Evolutionary conservation across 2,113 vertebrate species (phyloP), one percentile per base, ranked within the genome.

Genomic region (Galemys pyrenaicus): DNA sequence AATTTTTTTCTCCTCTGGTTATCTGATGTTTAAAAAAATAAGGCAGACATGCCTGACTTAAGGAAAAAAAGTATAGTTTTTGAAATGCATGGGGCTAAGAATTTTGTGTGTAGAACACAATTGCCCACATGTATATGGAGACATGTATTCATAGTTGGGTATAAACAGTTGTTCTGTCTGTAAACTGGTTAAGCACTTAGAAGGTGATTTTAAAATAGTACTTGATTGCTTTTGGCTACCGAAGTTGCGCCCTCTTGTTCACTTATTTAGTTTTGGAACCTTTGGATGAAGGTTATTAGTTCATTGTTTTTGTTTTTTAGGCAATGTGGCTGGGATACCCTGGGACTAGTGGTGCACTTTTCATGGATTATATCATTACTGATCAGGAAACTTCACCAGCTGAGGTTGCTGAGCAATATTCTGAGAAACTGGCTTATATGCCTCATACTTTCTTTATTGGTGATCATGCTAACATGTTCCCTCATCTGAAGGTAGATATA

Each of bases 381-480:
- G 99, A 99, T 97, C 99, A 99, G 97, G 99, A 99, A 98, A 99
- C 99, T 0, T 99, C 99, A 5, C 99, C 99, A n/a, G 60, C 98
- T 15, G 99, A 99, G 87, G 98, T 99, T 74, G 99, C 99, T 80
- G 99, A 99, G 94, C 99, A 99, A 87, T 99, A 99, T 97, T 99
- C 99, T 17, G 99, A 99, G 97, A 99, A 99, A 97, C 96, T 99
- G 95, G 99, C 99, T 90, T 99, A 99, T 97, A 99, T 99, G 99
- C 99, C 99, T 16, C 97, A 99, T 94, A 99, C 99, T 24, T 99
- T 99, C 98, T 99, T 99, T 95, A 99, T 99, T 83, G 99, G 99
- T 96, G 99, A 99, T 97, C 99, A 99, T 0, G 99, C 99, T 92
- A 99, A 99, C 97, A 99, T 99, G 99, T 99, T 99, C 95, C 99